Base-by-base conservation (phyloP, 2,888 invertebrate genomes). In the Scrobipalpa costella region DNA sequence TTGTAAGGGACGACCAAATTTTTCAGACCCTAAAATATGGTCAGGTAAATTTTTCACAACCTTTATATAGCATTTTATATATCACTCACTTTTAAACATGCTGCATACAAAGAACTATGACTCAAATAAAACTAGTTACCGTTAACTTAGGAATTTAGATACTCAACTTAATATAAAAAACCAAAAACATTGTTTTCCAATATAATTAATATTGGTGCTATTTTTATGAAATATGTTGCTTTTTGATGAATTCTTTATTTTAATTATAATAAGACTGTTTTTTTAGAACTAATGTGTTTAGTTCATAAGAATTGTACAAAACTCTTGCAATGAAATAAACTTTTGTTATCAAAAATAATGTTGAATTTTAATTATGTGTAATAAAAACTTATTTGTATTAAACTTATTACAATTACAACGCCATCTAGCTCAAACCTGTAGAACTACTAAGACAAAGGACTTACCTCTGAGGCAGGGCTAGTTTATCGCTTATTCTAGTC, bases 281-380 rank as follows among this genome's bases (percentile, higher is more conserved):
- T 66, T 73, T 64, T 71, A 52, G 50, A 52, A 52, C 50, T 52
- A 52, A 34, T 34, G 61, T n/a, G 9, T 47, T 49, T 83, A 80
- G 78, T 75, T 75, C 66, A 69, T 85, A 87, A 86, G 85, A 81
- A 78, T 85, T 87, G 88, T 89, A 88, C 88, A 90, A 89, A 85
- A 81, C 71, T 77, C 76, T 79, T 80, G 72, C 73, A 70, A 77
- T 78, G 73, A 68, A 79, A 80, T 79, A 81, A 83, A 84, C 70
- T n/a, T 73, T 77, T 73, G 40, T 59, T 62, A 13, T 13, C 8
- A 49, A 61, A 50, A 58, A 58, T 15, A 17, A 17, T 13, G n/a
- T 33, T 55, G 33, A 5, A 8, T 21, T 27, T 21, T 9, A 13
- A 13, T 27, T 52, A 1, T 11, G 2, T 27, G 7, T 50, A 21